These are phyloP conservation scores for Cheracebus regulus DNA, from an alignment of 2,797 vertebrate species.

Conservation along the genomic window DNA sequence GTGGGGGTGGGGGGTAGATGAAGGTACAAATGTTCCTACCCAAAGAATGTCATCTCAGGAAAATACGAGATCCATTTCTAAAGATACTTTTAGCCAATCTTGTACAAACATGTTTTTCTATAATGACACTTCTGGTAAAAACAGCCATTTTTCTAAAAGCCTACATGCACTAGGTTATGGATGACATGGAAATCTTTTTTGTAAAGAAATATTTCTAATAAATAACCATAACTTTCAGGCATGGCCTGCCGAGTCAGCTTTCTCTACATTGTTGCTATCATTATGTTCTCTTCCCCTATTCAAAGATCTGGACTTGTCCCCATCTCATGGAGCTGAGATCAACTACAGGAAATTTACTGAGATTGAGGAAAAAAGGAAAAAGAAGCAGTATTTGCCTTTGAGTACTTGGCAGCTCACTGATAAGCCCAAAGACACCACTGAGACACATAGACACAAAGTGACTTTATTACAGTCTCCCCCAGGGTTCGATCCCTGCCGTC, in stretches of 20 bases:
- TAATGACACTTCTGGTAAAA: neutral
- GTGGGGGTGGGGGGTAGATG: accelerated
- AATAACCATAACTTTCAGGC: too few relatives aligned
- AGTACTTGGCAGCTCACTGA: too few relatives aligned
- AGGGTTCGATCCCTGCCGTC: accelerated
- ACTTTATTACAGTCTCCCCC: neutral
- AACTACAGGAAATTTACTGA: neutral
- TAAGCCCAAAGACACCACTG: neutral
- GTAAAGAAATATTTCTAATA: neutral
- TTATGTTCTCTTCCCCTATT: too few relatives aligned
- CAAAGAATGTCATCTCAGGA: accelerated
- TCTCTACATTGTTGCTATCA: neutral
- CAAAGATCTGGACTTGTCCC: neutral
- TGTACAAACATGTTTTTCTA: neutral
- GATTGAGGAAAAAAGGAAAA: neutral
- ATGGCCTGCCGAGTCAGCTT: neutral
- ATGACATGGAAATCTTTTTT: neutral
- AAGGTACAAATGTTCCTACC: neutral
- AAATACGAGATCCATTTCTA: neutral
- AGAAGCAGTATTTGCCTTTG: neutral
- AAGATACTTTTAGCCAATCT: neutral
- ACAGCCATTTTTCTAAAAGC: neutral
- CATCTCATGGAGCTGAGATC: neutral
- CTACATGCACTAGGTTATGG: accelerated
- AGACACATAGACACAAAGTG: neutral